These are phyloP conservation scores for Lampris megalopsis DNA, from an alignment of 2,113 vertebrate genomes.

Conservation along the genomic window DNA sequence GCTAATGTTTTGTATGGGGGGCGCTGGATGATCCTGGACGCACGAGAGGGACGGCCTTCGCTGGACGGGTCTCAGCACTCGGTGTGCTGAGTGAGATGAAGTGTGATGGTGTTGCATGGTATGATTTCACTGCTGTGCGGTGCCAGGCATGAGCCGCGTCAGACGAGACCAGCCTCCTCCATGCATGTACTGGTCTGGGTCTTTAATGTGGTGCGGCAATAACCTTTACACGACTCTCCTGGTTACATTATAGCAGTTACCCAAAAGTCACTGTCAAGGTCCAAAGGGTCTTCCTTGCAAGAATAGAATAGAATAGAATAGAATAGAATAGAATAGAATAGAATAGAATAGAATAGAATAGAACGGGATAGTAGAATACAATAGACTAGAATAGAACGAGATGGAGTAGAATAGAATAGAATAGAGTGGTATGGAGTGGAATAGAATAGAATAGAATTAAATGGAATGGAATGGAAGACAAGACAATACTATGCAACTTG, in stretches of 20 bases:
- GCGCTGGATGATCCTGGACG: constrained; percentile 62
- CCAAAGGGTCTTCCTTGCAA: no score
- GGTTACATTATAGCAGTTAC: not conserved
- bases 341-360: no score
- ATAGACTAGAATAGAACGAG: no score
- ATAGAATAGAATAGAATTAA: no score
- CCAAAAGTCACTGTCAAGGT: not conserved
- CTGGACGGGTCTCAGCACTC: constrained; percentile 52
- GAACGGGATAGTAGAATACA: no score
- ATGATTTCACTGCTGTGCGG: not conserved
- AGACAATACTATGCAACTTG: no score
- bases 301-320: not conserved
- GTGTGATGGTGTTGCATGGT: not conserved
- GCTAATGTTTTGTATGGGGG: constrained; percentile 72
- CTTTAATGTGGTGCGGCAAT: not conserved
- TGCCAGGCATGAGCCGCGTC: constrained; percentile 3
- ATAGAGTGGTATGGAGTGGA: no score
- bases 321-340: not conserved
- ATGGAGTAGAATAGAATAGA: no score
- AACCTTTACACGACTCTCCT: not conserved
- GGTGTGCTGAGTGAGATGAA: constrained; percentile 14
- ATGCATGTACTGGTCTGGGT: not conserved
- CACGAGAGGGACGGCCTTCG: constrained; percentile 37
- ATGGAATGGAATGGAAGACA: no score
- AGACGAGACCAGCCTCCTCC: not conserved